Percentiles rank a stretch among this genome's conserved stretches.
Evolutionary conservation across 2,888 invertebrate genomes (phyloP).

Genomic region (Heliothis peltigera): DNA sequence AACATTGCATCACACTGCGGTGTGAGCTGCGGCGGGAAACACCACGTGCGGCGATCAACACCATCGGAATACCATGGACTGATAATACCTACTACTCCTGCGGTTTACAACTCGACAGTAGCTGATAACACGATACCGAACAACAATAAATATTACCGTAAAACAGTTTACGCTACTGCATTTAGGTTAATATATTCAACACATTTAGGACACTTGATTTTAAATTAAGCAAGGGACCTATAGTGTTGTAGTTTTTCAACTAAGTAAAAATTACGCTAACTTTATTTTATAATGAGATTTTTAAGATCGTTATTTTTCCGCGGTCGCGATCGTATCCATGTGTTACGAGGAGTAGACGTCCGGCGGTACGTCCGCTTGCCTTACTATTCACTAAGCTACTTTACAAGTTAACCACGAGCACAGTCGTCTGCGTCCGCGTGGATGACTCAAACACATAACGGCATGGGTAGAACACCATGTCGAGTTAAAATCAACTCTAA

Average conservation of each 20-base stretch:
- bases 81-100: constrained; percentile 70
- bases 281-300: constrained; percentile 5
- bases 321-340: constrained; percentile 73
- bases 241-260: neutral
- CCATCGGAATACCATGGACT: constrained; percentile 75
- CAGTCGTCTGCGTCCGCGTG: constrained; percentile 76
- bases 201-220: constrained; percentile 56
- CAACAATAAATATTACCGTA: constrained; percentile 66
- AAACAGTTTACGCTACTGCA: constrained; percentile 60
- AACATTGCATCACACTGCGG: constrained; percentile 86
- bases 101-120: constrained; percentile 63
- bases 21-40: constrained; percentile 70
- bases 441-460: constrained; percentile 72
- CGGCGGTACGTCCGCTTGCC: constrained; percentile 74
- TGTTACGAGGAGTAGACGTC: constrained; percentile 72
- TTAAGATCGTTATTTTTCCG: constrained; percentile 33
- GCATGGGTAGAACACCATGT: constrained; percentile 59
- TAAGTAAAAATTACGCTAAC: constrained; percentile 2
- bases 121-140: constrained; percentile 74
- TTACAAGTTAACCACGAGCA: constrained; percentile 79
- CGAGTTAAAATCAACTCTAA: constrained; percentile 59
- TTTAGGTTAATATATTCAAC: constrained; percentile 81
- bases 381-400: constrained; percentile 80
- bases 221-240: constrained; percentile 1
- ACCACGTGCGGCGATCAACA: constrained; percentile 76